Percentiles rank a stretch among this genome's conserved stretches.
These are phyloP conservation scores for Phymatocera aterrima DNA, from an alignment of 2,888 invertebrate genomes.

Conservation along the genomic window DNA sequence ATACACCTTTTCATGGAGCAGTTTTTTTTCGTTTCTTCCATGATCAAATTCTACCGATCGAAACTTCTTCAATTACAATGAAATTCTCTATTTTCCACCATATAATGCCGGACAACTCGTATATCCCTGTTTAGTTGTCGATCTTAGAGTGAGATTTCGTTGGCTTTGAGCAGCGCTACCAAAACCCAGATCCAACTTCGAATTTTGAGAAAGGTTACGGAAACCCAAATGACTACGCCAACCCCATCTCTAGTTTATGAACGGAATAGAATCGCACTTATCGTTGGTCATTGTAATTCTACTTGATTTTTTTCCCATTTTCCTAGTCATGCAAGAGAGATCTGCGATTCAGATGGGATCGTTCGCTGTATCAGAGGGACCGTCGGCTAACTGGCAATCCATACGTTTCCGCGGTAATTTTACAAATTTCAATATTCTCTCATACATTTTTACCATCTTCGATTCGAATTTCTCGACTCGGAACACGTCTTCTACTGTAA, in stretches of 20 bases:
- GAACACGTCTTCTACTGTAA: neutral
- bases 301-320: neutral
- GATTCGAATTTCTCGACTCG: neutral
- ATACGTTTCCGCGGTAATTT: conserved; percentile 12
- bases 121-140: too few relatives aligned
- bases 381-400: neutral
- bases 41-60: too few relatives aligned
- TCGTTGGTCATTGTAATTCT: too few relatives aligned
- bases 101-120: too few relatives aligned
- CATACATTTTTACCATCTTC: neutral
- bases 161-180: too few relatives aligned
- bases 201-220: too few relatives aligned
- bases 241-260: neutral
- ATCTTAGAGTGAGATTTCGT: too few relatives aligned
- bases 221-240: neutral
- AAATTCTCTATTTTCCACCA: too few relatives aligned
- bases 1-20: too few relatives aligned
- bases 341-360: conserved; percentile 25
- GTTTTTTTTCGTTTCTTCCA: too few relatives aligned
- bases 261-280: neutral
- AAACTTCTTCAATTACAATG: too few relatives aligned
- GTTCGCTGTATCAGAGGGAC: conserved; percentile 18
- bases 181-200: too few relatives aligned
- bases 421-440: neutral
- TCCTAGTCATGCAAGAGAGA: conserved; percentile 15